phyloP scores from a whole-genome alignment of 2,888 invertebrate species.

The Arrhopalites spinosus region DNA sequence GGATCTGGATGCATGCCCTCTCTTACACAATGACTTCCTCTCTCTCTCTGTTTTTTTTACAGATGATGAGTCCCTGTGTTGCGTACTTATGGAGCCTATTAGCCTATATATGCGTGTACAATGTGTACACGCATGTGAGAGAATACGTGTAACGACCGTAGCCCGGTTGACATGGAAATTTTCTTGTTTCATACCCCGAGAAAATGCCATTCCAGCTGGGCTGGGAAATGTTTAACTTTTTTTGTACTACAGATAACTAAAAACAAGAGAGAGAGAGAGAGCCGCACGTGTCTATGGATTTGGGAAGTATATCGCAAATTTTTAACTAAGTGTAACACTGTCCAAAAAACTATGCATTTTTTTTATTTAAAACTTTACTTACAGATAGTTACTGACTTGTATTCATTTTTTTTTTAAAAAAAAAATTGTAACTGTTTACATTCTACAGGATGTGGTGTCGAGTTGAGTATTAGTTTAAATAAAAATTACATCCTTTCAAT shows the following conservation, averaged over 20 bases:
- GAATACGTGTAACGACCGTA: not conserved
- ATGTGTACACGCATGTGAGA: not conserved
- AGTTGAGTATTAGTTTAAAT: too few species aligned
- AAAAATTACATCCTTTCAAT: too few species aligned
- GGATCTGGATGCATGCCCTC: not conserved
- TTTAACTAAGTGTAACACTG: too few species aligned
- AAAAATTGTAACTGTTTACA: too few species aligned
- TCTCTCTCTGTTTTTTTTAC: not conserved
- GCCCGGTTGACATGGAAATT: slow-evolving; percentile 21
- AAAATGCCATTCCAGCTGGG: slow-evolving; percentile 16
- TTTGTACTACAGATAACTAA: not conserved
- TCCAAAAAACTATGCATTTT: too few species aligned
- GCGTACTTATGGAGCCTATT: too few species aligned
- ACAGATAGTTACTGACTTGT: too few species aligned
- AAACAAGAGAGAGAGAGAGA: slow-evolving; percentile 6
- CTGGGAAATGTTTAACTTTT: slow-evolving; percentile 18
- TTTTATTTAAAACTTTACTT: too few species aligned
- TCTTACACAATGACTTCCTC: not conserved
- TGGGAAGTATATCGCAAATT: too few species aligned
- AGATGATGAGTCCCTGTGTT: not conserved
- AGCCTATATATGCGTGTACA: too few species aligned
- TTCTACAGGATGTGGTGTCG: too few species aligned
- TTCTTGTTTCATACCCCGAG: not conserved
- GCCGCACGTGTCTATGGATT: not conserved
- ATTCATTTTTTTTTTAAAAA: too few species aligned